These are phyloP conservation scores for Platysteira castanea DNA, from an alignment of 2,113 vertebrate genomes.

Conservation along the genomic window DNA sequence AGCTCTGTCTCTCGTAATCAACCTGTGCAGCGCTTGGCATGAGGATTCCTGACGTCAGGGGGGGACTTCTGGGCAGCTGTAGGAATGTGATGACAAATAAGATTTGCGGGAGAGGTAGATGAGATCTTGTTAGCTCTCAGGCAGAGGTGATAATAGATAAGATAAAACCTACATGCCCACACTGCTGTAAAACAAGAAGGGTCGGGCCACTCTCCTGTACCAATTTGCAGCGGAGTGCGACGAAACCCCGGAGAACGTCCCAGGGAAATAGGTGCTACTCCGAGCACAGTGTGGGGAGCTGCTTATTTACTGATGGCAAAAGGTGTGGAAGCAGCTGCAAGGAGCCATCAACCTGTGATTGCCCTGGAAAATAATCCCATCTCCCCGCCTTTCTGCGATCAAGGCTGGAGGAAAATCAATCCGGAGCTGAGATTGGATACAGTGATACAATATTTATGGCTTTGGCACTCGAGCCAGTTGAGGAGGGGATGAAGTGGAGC, in stretches of 20 bases:
- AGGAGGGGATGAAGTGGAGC: not conserved
- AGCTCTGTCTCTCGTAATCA: not conserved
- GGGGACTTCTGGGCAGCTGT: not conserved
- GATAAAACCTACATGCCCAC: conserved; percentile 1
- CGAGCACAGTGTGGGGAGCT: not conserved
- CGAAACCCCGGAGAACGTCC: not conserved
- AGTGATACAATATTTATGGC: conserved; percentile 54
- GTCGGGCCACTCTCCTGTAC: not conserved
- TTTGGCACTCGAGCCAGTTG: not conserved
- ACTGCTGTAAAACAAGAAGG: not conserved
- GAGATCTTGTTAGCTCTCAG: not conserved
- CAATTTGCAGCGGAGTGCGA: conserved; percentile 10
- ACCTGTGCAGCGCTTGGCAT: not conserved
- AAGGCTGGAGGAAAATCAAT: conserved; percentile 58
- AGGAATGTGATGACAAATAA: not conserved
- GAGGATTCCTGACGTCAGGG: not conserved
- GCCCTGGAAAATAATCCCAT: conserved; percentile 63
- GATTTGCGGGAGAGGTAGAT: not conserved
- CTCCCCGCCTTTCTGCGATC: not conserved
- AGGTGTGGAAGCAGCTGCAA: conserved; percentile 59
- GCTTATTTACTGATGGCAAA: conserved; percentile 15
- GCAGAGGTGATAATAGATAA: conserved; percentile 39
- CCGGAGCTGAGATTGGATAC: conserved; percentile 31
- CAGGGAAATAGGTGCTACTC: not conserved
- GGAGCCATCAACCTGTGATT: conserved; percentile 52